Conservation (phyloP, 1,140 invertebrate species). For the Cydia splendana region DNA sequence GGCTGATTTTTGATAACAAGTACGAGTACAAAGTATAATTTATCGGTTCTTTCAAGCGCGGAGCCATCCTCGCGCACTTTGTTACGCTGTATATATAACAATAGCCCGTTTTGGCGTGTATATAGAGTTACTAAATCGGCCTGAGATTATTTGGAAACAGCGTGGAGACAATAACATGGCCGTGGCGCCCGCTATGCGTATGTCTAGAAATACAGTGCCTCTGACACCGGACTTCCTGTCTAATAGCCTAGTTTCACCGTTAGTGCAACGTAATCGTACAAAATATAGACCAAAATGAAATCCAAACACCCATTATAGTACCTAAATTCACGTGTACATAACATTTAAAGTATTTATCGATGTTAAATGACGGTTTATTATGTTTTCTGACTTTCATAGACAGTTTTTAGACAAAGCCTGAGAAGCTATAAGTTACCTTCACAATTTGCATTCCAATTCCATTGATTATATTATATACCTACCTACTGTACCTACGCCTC, state of each 20-base stretch:
- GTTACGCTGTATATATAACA: conserved; percentile 49
- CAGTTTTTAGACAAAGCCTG: conserved; percentile 62
- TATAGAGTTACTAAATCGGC: conserved; percentile 23
- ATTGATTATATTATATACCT: conserved; percentile 37
- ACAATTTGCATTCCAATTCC: conserved; percentile 54
- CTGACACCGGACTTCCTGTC: conserved; percentile 7
- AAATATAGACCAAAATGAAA: conserved; percentile 73
- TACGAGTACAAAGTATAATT: conserved; percentile 58
- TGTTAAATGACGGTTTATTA: conserved; percentile 59
- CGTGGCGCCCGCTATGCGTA: conserved; percentile 40
- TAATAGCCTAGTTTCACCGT: conserved; percentile 45
- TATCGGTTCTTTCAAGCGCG: conserved; percentile 13
- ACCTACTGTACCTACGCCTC: conserved; percentile 33
- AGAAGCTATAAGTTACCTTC: conserved; percentile 66
- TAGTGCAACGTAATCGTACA: conserved; percentile 72
- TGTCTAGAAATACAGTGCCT: conserved; percentile 12
- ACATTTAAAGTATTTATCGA: conserved; percentile 58
- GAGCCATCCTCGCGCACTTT: conserved; percentile 30
- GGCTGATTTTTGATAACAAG: conserved; percentile 66
- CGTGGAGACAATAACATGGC: conserved; percentile 62
- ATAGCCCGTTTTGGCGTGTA: conserved; percentile 38
- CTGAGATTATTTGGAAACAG: conserved; percentile 44
- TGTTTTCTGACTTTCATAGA: conserved; percentile 50
- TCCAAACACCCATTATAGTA: conserved; percentile 57
- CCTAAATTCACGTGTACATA: conserved; percentile 53